Base-by-base conservation (phyloP, 1,140 invertebrate species). In the Argopecten irradians region DNA sequence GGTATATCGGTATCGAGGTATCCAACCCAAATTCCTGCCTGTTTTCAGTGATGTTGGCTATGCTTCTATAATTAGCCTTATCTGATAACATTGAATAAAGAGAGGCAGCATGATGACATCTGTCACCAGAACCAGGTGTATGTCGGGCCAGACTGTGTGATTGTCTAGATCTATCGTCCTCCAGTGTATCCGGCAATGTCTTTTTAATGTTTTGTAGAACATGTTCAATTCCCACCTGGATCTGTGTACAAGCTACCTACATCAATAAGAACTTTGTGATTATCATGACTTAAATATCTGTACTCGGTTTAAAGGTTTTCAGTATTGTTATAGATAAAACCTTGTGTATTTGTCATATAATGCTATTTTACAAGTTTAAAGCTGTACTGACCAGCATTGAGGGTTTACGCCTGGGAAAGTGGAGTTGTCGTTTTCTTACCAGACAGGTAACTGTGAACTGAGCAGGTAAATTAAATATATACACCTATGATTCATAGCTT, bases 241-340 rank as follows among this genome's bases (percentile, higher is more conserved):
- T 71, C n/a, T 71, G n/a, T 71, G 55, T 71, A 71, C n/a, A n/a
- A n/a, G n/a, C n/a, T n/a, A n/a, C 55, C 55, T 71, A 22, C n/a
- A 11, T 28, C 55, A n/a, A 71, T 71, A n/a, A 71, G 55, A 28
- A 71, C 55, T n/a, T 71, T 22, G 28, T 71, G 55, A 71, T 71
- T 71, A 71, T 71, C 55, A 71, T n/a, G 55, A 71, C 55, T 71
- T 71, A 71, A 71, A 71, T 71, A 71, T 71, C 55, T 71, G 22
- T 71, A 28, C 55, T 71, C 8, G 55, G 55, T 71, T 71, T 71
- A 71, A 71, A 28, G 55, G 55, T 16, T 71, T n/a, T 71, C 55
- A 3, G 1, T 71, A 28, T 71, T 71, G 55, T 28, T 71, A 71
- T 71, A 71, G 28, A 71, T 71, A 71, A 71, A 22, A 28, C 16